Conservation (phyloP, 2,888 invertebrate species). For the Cenopis cana region DNA sequence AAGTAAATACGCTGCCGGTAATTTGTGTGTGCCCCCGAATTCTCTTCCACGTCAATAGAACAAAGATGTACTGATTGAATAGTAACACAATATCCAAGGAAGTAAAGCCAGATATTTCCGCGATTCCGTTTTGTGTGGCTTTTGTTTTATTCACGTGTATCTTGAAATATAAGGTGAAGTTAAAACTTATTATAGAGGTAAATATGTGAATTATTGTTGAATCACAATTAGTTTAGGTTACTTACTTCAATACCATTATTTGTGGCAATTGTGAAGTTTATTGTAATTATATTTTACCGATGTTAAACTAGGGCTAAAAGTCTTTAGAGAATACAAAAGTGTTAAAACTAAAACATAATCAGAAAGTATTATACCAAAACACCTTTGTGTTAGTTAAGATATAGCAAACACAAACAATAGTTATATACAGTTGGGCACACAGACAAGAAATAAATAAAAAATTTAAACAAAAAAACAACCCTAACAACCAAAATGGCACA, state of each 20-base stretch:
- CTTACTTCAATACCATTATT: background rate
- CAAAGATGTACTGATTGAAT: constrained; percentile 71
- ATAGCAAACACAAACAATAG: no score
- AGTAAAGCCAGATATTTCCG: constrained; percentile 57
- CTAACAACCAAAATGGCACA: no score
- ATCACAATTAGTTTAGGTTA: background rate
- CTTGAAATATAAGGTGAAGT: background rate
- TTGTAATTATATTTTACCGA: background rate
- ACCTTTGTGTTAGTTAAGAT: no score
- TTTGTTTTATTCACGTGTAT: constrained; percentile 30
- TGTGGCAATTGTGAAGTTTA: background rate
- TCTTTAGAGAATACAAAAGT: background rate
- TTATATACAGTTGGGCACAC: no score
- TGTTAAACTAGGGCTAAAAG: background rate
- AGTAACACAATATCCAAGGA: constrained; percentile 68
- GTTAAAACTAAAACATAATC: no score
- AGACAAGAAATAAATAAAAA: no score
- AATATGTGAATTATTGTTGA: no score
- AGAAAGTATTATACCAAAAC: no score
- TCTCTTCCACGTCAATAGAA: constrained; percentile 62
- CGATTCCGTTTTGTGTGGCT: constrained; percentile 36
- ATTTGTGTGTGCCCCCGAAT: constrained; percentile 65
- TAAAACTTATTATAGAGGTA: background rate
- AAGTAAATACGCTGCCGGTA: constrained; percentile 66
- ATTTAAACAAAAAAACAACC: no score